A percentile compares a stretch with the other conserved stretches of the same genome.
These are phyloP conservation scores for Ridgeia piscesae DNA, from an alignment of 1,140 invertebrate species.

Conservation along the genomic window DNA sequence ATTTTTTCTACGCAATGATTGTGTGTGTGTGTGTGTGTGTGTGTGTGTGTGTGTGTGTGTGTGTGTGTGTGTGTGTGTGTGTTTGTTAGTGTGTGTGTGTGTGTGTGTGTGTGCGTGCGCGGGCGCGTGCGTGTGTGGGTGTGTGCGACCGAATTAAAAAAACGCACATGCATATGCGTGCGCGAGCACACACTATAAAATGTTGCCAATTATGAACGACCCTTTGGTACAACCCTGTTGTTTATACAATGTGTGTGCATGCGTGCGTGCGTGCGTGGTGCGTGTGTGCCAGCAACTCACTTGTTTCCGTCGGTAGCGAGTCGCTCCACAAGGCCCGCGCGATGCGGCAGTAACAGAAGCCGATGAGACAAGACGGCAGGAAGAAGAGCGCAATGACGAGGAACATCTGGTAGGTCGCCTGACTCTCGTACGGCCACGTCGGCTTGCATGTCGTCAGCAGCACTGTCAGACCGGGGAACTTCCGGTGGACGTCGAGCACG, in stretches of 20 bases:
- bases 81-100: not conserved
- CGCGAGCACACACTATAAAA: too few species aligned
- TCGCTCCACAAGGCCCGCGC: constrained; percentile 56
- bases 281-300: constrained; percentile 17
- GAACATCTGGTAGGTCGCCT: constrained; percentile 68
- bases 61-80: too few species aligned
- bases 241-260: too few species aligned
- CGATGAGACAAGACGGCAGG: constrained; percentile 78
- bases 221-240: too few species aligned
- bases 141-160: too few species aligned
- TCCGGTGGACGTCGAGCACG: constrained; percentile 33
- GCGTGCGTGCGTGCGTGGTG: too few species aligned
- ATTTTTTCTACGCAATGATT: too few species aligned
- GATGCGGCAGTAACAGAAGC: constrained; percentile 79
- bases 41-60: too few species aligned
- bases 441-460: constrained; percentile 42
- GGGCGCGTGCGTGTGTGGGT: too few species aligned
- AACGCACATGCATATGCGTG: too few species aligned
- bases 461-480: constrained; percentile 15
- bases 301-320: constrained; percentile 17
- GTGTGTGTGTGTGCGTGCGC: not conserved
- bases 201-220: too few species aligned
- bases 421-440: constrained; percentile 38
- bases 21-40: too few species aligned
- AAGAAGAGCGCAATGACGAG: constrained; percentile 75